Evolutionary conservation across 2,797 vertebrate species (phyloP).

Genomic region (Tenualosa thibaudeaui): DNA sequence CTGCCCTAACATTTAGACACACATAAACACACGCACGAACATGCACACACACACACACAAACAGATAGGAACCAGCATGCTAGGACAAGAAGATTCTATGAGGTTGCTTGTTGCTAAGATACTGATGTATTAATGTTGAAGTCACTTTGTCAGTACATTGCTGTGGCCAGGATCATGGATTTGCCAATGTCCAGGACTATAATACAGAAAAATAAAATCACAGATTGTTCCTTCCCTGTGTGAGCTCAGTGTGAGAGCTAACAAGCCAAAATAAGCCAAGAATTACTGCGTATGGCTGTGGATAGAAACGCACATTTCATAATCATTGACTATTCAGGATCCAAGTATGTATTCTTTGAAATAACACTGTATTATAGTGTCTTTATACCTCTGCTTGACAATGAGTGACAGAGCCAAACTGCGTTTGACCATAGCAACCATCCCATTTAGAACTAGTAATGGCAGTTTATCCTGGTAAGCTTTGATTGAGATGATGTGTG

Average conservation of each 20-base stretch:
- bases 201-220: conserved; percentile 27
- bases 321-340: not conserved
- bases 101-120: conserved; percentile 61
- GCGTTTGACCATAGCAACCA: too few relatives aligned
- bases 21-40: not conserved
- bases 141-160: conserved; percentile 32
- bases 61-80: conserved; percentile 41
- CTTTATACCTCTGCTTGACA: not conserved
- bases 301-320: not conserved
- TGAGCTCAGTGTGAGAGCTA: too few relatives aligned
- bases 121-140: conserved; percentile 49
- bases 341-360: too few relatives aligned
- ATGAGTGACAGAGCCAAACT: too few relatives aligned
- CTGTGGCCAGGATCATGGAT: conserved; percentile 48
- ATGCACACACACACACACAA: not conserved
- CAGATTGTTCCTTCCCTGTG: not conserved
- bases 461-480: too few relatives aligned
- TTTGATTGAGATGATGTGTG: too few relatives aligned
- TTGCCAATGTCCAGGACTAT: conserved; percentile 43
- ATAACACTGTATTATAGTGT: not conserved
- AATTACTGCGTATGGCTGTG: not conserved
- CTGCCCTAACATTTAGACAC: not conserved
- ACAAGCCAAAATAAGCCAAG: not conserved
- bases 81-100: conserved; percentile 53
- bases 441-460: too few relatives aligned